These are phyloP conservation scores for Phaonia tiefii DNA, from an alignment of 2,888 invertebrate genomes.

Conservation along the genomic window DNA sequence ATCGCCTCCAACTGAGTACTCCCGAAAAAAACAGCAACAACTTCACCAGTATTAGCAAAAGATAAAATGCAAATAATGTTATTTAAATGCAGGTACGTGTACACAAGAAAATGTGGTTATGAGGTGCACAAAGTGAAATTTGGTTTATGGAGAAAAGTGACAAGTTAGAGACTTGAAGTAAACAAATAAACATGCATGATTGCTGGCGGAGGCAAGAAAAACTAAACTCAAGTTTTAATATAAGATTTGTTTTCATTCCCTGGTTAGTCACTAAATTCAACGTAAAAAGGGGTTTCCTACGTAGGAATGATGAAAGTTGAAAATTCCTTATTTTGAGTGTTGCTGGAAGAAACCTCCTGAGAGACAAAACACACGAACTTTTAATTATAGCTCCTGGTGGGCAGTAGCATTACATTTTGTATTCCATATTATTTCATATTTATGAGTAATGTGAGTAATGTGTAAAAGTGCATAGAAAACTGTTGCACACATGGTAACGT, in stretches of 20 bases:
- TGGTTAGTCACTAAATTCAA: not conserved
- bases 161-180: not conserved
- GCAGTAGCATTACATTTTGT: too few species aligned
- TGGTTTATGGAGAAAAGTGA: conserved; percentile 14
- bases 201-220: not conserved
- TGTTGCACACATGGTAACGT: too few species aligned
- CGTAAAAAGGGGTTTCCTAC: not conserved
- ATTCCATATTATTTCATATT: too few species aligned
- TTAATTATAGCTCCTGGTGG: too few species aligned
- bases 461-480: too few species aligned
- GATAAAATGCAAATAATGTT: conserved; percentile 64
- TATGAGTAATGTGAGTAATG: too few species aligned
- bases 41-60: conserved; percentile 2
- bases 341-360: too few species aligned
- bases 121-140: conserved; percentile 27
- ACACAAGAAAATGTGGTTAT: conserved; percentile 19
- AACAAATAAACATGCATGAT: conserved; percentile 1
- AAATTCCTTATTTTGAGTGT: too few species aligned
- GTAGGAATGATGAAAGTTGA: not conserved
- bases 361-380: too few species aligned
- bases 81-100: conserved; percentile 32
- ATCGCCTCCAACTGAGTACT: conserved; percentile 20
- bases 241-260: conserved; percentile 21
- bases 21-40: not conserved
- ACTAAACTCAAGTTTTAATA: not conserved